These are phyloP conservation scores for Centrocercus urophasianus DNA, from an alignment of 2,113 vertebrate genomes.

Conservation along the genomic window DNA sequence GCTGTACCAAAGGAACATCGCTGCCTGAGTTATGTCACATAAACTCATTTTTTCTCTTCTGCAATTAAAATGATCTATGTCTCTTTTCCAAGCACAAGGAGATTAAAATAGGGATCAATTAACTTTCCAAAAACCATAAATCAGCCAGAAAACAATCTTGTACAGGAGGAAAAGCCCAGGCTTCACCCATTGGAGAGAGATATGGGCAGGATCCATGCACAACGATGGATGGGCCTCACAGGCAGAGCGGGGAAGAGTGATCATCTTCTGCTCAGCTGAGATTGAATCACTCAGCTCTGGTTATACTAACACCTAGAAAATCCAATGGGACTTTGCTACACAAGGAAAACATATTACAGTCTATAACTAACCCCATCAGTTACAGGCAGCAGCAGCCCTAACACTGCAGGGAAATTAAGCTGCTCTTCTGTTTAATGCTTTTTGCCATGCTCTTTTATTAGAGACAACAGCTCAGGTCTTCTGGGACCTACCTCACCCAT, in stretches of 20 bases:
- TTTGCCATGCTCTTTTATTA: background rate
- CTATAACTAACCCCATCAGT: background rate
- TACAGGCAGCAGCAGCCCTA: background rate
- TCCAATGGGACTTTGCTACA: background rate
- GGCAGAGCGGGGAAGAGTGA: background rate
- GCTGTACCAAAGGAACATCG: background rate
- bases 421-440: background rate
- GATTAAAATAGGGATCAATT: background rate
- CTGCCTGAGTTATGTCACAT: background rate
- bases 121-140: background rate
- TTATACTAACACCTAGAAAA: background rate
- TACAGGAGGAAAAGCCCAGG: background rate
- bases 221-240: background rate
- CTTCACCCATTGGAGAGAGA: background rate
- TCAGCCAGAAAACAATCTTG: background rate
- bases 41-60: background rate
- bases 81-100: background rate
- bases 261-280: background rate
- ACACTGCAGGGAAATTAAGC: slow-evolving; percentile 12
- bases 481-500: background rate
- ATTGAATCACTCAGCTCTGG: background rate
- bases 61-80: background rate
- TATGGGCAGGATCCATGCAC: background rate
- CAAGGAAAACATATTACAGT: background rate
- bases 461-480: background rate